Base-by-base conservation (phyloP, 2,113 vertebrate genomes). In the Seriola quinqueradiata region DNA sequence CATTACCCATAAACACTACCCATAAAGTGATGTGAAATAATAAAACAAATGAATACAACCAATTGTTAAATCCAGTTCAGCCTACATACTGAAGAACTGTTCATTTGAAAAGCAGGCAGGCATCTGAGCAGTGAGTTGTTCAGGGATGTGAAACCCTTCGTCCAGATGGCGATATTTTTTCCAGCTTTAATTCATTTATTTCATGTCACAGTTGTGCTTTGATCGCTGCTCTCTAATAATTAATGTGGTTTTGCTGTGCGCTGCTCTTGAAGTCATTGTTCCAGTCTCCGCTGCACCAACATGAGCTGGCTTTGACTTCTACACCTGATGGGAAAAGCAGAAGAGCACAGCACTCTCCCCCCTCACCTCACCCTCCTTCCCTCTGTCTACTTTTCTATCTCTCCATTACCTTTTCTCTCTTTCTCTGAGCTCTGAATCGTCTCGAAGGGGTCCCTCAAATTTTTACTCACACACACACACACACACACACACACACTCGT, bases 191-290 rank as follows among this genome's bases (percentile, higher is more conserved):
- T 93, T 93, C 89, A 92, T 94, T 91, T 94, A 93, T 94, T 93
- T 93, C 89, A 90, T 92, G 92, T 93, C 92, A 93, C 93, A 93
- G 92, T 93, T 84, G 88, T 64, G 92, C 92, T 94, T 94, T 94
- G 93, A 94, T 94, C 91, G 79, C 87, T 80, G 79, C 90, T 90
- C 89, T 93, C 92, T 92, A 93, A 94, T 94, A 92, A 93, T 94
- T 93, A 80, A 93, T 94, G 92, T 92, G 92, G 69, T 85, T 93
- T 93, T 86, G 88, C 84, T 73, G 83, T 9, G 66, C 42, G 73
- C 79, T 85, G 88, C 93, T 94, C 92, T 93, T 94, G 92, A 93
- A 94, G 93, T 92, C 91, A 92, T 93, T 91, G 92, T 93, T 93
- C 90, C 91, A 79, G 79, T 92, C 90, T 83, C 90, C 19, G 63